Percentiles rank a stretch among this genome's conserved stretches.
These are phyloP conservation scores for Diadophis punctatus DNA, from an alignment of 2,113 vertebrate species.

Conservation along the genomic window DNA sequence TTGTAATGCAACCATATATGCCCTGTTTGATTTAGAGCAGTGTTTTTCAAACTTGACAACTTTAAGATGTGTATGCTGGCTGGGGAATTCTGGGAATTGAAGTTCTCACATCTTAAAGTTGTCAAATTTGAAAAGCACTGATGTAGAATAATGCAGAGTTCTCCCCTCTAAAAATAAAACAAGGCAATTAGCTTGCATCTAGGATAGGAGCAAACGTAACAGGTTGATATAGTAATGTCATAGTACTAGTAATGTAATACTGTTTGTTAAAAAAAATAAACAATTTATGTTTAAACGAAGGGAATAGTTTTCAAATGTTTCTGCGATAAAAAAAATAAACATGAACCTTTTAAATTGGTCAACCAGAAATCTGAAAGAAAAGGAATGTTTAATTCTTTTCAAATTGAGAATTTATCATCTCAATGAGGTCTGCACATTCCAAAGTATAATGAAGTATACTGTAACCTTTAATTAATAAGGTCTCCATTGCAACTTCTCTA, in stretches of 20 bases:
- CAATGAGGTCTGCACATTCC: not conserved
- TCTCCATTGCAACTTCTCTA: too few relatives aligned
- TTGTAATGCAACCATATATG: not conserved
- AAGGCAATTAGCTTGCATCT: not conserved
- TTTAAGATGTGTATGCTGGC: not conserved
- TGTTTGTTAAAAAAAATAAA: not conserved
- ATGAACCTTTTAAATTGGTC: not conserved
- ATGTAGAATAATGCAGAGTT: not conserved
- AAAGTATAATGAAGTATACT: not conserved
- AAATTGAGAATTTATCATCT: not conserved
- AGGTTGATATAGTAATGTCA: not conserved
- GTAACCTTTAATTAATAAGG: not conserved
- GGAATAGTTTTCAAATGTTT: not conserved
- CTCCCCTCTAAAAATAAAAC: not conserved
- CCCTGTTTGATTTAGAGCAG: not conserved
- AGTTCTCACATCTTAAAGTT: not conserved
- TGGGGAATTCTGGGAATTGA: not conserved
- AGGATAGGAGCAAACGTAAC: not conserved
- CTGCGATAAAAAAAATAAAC: not conserved
- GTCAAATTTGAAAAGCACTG: not conserved
- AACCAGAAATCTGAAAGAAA: not conserved
- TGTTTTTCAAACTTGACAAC: not conserved
- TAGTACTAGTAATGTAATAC: not conserved
- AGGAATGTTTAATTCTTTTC: not conserved
- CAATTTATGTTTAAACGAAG: not conserved